Evolutionary conservation across 2,113 vertebrate genomes (phyloP).

Genomic region (Indicator indicator): DNA sequence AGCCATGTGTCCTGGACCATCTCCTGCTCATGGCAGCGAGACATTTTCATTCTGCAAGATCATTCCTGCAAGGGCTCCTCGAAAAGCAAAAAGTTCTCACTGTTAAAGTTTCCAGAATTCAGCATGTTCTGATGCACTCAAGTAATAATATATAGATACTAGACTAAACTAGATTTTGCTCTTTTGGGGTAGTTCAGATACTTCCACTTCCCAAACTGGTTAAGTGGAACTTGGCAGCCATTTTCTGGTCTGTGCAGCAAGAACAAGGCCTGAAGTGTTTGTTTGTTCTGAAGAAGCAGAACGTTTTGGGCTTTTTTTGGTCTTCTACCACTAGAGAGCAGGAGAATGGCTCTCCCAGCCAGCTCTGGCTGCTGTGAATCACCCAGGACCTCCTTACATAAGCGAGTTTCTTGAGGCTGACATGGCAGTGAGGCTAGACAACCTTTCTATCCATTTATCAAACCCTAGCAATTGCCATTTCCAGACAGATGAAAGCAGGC

Average conservation of each 20-base stretch:
- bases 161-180: not conserved
- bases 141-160: not conserved
- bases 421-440: not conserved
- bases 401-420: not conserved
- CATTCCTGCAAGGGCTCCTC: not conserved
- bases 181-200: not conserved
- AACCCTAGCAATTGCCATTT: not conserved
- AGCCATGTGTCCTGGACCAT: not conserved
- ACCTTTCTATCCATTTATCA: not conserved
- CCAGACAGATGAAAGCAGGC: not conserved
- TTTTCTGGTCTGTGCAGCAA: not conserved
- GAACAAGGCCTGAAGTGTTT: not conserved
- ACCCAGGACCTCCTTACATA: not conserved
- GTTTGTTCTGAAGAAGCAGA: not conserved
- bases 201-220: not conserved
- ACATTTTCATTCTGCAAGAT: not conserved
- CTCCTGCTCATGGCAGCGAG: not conserved
- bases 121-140: not conserved
- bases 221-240: not conserved
- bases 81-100: not conserved
- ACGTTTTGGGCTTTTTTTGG: not conserved
- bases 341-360: slow-evolving; percentile 1
- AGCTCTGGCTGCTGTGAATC: not conserved
- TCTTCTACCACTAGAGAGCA: slow-evolving; percentile 49
- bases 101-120: not conserved